These are phyloP conservation scores for Hydrotaea diabolus DNA, from an alignment of 2,888 invertebrate genomes.

Conservation along the genomic window DNA sequence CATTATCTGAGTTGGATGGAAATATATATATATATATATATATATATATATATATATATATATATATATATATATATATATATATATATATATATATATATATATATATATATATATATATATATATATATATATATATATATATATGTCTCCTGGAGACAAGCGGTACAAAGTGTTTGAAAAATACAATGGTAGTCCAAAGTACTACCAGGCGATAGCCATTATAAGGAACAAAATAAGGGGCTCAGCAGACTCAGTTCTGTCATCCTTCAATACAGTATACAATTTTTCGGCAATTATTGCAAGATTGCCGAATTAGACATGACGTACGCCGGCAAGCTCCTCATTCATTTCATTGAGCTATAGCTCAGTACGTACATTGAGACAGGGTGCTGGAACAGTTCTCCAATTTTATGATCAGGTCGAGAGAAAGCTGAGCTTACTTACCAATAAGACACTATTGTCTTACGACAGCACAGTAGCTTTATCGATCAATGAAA, in stretches of 20 bases:
- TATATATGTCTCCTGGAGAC: slow-evolving; percentile 43
- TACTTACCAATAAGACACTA: slow-evolving; percentile 42
- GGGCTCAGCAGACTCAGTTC: slow-evolving; percentile 50
- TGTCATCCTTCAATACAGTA: slow-evolving; percentile 56
- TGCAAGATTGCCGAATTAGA: slow-evolving; percentile 57
- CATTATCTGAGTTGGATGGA: too few species aligned
- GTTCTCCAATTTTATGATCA: slow-evolving; percentile 58
- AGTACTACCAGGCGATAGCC: slow-evolving; percentile 53
- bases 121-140: too few species aligned
- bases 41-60: too few species aligned
- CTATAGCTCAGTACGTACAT: slow-evolving; percentile 62
- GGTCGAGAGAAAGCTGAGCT: slow-evolving; percentile 52
- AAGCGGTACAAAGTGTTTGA: slow-evolving; percentile 38
- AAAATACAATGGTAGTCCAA: slow-evolving; percentile 36
- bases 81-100: too few species aligned
- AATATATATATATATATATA: too few species aligned
- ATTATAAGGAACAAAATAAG: slow-evolving; percentile 62
- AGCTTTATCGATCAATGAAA: slow-evolving; percentile 47
- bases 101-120: too few species aligned
- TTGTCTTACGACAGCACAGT: slow-evolving; percentile 33
- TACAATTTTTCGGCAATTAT: slow-evolving; percentile 61
- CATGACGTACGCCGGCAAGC: slow-evolving; percentile 54
- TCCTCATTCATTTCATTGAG: slow-evolving; percentile 57
- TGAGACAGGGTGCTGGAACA: slow-evolving; percentile 52
- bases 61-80: too few species aligned